These are phyloP conservation scores for Muscicapa comitata DNA, from an alignment of 2,797 vertebrate species.

Conservation along the genomic window DNA sequence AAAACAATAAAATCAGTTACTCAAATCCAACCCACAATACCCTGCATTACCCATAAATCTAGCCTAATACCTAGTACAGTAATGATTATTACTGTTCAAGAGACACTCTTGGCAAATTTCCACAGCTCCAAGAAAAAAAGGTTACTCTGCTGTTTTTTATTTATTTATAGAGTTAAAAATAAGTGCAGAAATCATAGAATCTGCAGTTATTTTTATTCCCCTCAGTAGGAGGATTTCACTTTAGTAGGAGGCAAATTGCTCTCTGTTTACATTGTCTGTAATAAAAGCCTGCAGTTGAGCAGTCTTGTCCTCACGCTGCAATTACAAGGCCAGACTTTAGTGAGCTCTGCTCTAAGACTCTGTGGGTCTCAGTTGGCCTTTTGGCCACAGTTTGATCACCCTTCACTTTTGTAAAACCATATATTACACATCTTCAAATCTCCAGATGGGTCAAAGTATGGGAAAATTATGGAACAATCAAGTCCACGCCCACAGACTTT, in stretches of 20 bases:
- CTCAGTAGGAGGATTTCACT: constrained; percentile 25
- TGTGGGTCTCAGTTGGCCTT: not conserved
- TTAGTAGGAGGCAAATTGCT: constrained; percentile 30
- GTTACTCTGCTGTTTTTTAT: not conserved
- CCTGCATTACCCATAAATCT: not conserved
- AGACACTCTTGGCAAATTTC: not conserved
- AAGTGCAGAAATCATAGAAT: not conserved
- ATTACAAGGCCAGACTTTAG: not conserved
- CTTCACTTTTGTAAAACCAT: not conserved
- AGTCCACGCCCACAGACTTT: not conserved
- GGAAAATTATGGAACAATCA: not conserved
- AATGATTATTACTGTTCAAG: not conserved
- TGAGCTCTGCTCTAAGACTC: not conserved
- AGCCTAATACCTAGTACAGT: not conserved
- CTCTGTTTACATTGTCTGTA: constrained; percentile 40
- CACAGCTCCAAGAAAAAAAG: not conserved
- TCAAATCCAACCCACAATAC: not conserved
- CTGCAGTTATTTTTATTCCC: constrained; percentile 32
- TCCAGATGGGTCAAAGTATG: not conserved
- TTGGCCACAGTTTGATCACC: not conserved
- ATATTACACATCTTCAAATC: not conserved
- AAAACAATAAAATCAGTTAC: not conserved
- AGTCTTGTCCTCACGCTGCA: not conserved
- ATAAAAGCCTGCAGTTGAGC: constrained; percentile 42
- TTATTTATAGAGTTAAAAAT: constrained; percentile 26